phyloP scores from a whole-genome alignment of 2,797 vertebrate species.

The Channallabes apus region DNA sequence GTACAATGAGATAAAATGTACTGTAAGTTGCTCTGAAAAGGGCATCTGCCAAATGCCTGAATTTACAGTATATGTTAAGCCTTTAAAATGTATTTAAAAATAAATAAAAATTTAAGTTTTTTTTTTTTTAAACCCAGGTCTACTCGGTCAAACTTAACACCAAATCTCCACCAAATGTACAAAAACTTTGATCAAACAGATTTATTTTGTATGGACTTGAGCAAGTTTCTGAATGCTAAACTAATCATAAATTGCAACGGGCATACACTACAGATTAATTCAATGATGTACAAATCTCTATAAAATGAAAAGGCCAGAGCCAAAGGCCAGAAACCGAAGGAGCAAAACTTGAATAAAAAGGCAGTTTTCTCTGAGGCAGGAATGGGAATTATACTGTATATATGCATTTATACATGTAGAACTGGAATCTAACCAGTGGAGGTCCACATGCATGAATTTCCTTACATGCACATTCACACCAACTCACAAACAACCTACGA shows the following conservation, averaged over 20 bases:
- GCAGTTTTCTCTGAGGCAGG: not conserved
- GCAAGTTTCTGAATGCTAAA: not conserved
- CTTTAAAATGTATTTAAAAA: too few species aligned
- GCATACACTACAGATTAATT: not conserved
- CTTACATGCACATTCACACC: not conserved
- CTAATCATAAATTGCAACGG: not conserved
- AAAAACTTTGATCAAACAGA: not conserved
- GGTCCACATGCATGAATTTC: not conserved
- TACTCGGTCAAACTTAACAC: not conserved
- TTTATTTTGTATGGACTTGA: not conserved
- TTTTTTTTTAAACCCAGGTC: not conserved
- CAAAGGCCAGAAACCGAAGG: too few species aligned
- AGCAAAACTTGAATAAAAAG: not conserved
- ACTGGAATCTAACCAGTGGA: not conserved
- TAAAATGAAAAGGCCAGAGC: not conserved
- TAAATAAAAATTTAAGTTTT: too few species aligned
- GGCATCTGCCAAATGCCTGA: not conserved
- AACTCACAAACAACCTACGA: not conserved
- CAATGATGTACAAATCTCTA: not conserved
- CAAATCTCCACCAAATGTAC: not conserved
- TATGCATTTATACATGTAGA: not conserved
- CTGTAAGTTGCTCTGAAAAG: not conserved
- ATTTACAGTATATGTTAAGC: too few species aligned
- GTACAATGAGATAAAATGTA: not conserved
- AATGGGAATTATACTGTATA: not conserved